Base-by-base conservation (phyloP, 2,797 vertebrate species). In the Xerus rutilus region DNA sequence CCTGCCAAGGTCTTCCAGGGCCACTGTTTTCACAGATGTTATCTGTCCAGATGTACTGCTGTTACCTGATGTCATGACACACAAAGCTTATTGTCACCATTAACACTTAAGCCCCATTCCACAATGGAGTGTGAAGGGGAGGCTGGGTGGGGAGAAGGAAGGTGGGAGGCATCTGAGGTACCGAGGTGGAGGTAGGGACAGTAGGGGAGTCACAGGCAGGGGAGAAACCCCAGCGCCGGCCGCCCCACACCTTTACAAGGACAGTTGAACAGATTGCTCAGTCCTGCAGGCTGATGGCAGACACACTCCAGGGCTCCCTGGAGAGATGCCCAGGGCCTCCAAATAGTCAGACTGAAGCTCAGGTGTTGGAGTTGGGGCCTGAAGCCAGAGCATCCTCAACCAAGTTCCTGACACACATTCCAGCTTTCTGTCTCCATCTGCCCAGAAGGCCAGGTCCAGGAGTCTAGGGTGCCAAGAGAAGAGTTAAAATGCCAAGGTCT, bases 131-230 rank as follows among this genome's bases (percentile, higher is more conserved):
- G 1, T 0, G 62, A 6, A 32, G 17, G 47, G 81, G 45, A 28
- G 93, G 5, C 20, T 11, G 25, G 30, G 35, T 4, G 28, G 35
- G 52, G 72, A 78, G 35, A 43, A 45, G 59, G 49, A 21, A 11
- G 11, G 12, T 3, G 14, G 20, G 65, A n/a, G 12, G 3, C 0
- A 0, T 7, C 4, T 32, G 43, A 47, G 35, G 25, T 52, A 0
- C 23, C 4, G 12, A 20, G 39, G 14, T 14, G n/a, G 23, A 32
- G 23, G 11, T 14, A 45, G 45, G 82, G 54, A 13, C n/a, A 43
- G 13, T 4, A 39, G 57, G 14, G 13, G 13, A 45, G 13, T 17
- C 76, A 39, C 13, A 3, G n/a, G 8, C 8, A 18, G 28, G 20
- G 32, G 59, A 73, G 54, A 43, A 39, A 23, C 49, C 47, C 76